phyloP scores from a whole-genome alignment of 2,888 invertebrate genomes.

The Brassicogethes aeneus region DNA sequence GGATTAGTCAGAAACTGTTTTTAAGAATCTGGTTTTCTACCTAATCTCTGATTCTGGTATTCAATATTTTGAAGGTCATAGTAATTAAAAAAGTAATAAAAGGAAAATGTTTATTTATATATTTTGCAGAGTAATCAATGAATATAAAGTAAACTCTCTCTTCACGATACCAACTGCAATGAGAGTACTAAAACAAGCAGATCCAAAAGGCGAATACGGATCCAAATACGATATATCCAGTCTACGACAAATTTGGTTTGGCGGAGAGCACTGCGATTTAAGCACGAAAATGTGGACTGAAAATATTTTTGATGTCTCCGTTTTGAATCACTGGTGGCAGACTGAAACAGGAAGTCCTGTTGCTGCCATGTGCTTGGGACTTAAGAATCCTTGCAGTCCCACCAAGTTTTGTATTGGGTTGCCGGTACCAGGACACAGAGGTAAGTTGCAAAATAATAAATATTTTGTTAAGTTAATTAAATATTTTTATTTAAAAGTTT shows the following conservation, averaged over 20 bases:
- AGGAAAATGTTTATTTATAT: no score
- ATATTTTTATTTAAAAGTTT: no score
- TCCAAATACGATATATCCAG: slow-evolving; percentile 58
- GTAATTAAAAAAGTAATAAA: no score
- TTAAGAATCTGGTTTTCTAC: no score
- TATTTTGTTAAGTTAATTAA: no score
- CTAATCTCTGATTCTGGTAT: no score
- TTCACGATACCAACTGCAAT: slow-evolving; percentile 83
- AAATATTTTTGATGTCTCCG: slow-evolving; percentile 54
- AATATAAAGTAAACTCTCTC: slow-evolving; percentile 66
- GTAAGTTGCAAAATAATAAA: neutral
- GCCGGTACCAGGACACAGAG: neutral
- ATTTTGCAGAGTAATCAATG: no score
- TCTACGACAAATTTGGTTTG: slow-evolving; percentile 60
- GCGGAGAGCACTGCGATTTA: slow-evolving; percentile 83
- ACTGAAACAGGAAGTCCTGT: slow-evolving; percentile 84
- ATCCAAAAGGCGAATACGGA: slow-evolving; percentile 52
- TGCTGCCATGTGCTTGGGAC: slow-evolving; percentile 67
- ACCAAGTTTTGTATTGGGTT: neutral
- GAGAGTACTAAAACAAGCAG: slow-evolving; percentile 66
- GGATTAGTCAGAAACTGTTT: no score
- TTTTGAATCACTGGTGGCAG: slow-evolving; percentile 91
- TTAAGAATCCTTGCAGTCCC: neutral
- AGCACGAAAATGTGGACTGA: slow-evolving; percentile 70
- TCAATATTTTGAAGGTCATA: no score